Evolutionary conservation across 1,140 invertebrate genomes (phyloP), one percentile per base, ranked within the genome.

Genomic region (Drosophila equinoxialis): DNA sequence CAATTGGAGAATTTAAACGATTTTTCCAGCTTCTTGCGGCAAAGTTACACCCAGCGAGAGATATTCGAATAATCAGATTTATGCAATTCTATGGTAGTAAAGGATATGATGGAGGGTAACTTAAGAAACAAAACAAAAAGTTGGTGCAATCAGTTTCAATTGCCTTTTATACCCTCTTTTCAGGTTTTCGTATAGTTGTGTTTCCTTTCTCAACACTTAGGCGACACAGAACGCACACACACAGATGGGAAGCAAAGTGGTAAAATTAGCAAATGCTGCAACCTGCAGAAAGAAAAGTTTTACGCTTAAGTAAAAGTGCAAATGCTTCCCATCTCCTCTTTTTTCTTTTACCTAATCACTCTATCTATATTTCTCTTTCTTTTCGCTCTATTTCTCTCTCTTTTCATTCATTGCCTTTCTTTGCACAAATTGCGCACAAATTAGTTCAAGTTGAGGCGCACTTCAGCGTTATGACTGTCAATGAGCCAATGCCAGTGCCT

Each of bases 401-500:
- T 57, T 65, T 77, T 76, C 66, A 76, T 60, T 63, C 74, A 59
- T 55, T 62, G 76, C 75, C 75, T 79, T 82, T 79, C 75, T 76
- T 72, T 67, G 71, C 75, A 68, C 79, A 87, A 87, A 87, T 87
- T 83, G 83, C 70, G 63, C 80, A 77, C 73, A 83, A 87, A 87
- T 87, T 87, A 87, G 83, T 87, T 82, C 80, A 81, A 89, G 84
- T 87, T 87, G 77, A 84, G 74, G 54, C 71, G 77, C 84, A 72
- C 78, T 77, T 84, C 84, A 89, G 81, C 85, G 77, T 89, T 89
- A 89, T 89, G 84, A 89, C 85, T 89, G 84, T 84, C 84, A 89
- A 89, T 89, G 84, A 89, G 84, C 80, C 77, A 63, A 77, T 66
- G 84, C 80, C 79, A 63, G 74, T 66, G 73, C 60, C 55, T 35